These are phyloP conservation scores for Diadromus collaris DNA, from an alignment of 2,888 invertebrate genomes.

Conservation along the genomic window DNA sequence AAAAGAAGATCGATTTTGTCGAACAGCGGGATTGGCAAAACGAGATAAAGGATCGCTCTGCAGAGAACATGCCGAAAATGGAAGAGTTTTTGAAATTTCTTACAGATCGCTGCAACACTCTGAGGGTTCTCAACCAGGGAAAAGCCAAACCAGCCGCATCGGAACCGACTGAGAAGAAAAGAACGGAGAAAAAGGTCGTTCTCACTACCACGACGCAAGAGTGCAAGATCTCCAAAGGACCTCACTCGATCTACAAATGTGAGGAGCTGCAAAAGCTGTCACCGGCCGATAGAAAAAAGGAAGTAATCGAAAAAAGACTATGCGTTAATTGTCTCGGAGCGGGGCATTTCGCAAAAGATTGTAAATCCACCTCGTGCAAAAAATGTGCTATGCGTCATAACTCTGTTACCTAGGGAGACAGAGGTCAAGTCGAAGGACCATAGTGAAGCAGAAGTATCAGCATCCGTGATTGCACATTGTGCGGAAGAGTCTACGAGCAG, in stretches of 20 bases:
- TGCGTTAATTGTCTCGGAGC: constrained; percentile 62
- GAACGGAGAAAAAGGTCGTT: constrained; percentile 20
- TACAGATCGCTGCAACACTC: constrained; percentile 44
- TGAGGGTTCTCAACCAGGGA: constrained; percentile 38
- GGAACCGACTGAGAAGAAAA: constrained; percentile 4
- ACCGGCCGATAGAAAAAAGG: constrained; percentile 31
- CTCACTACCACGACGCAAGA: constrained; percentile 14
- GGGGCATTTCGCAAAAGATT: constrained; percentile 52
- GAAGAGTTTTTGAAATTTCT: constrained; percentile 54
- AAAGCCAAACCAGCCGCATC: constrained; percentile 27
- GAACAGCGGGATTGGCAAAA: constrained; percentile 65
- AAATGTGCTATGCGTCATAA: constrained; percentile 58
- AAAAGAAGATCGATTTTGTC: constrained; percentile 62
- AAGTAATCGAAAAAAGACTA: constrained; percentile 44
- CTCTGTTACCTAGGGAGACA: constrained; percentile 46
- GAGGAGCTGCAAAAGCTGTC: constrained; percentile 36
- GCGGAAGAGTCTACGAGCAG: not conserved
- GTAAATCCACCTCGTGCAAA: constrained; percentile 55
- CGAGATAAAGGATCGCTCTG: constrained; percentile 37
- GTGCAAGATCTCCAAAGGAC: constrained; percentile 35
- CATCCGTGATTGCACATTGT: not conserved
- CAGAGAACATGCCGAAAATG: constrained; percentile 54
- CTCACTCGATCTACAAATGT: constrained; percentile 45
- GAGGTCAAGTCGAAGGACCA: not conserved
- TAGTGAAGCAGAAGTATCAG: not conserved